Evolutionary conservation across 2,797 vertebrate species (phyloP), one percentile per base, ranked within the genome.

Genomic region (Crocodylus rhombifer): DNA sequence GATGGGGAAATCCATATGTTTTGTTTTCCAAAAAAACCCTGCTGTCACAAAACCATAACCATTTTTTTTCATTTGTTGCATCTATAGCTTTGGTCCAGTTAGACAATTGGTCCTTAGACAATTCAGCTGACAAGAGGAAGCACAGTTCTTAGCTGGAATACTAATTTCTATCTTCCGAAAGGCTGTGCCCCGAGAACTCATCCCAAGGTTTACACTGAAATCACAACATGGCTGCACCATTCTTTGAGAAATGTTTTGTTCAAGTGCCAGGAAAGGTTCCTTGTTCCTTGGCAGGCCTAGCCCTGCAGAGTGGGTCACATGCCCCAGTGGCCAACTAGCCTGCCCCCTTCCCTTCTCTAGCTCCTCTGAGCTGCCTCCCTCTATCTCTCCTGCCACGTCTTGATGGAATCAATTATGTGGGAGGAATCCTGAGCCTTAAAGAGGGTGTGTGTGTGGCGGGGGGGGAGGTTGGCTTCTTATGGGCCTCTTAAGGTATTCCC

Each of bases 91-190:
- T 93, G 76, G 87, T 93, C 81, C 85, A 86, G 0, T 96, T 96
- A 36, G 33, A 36, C 33, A 36, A 36, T 36, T 36, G 33, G 33
- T 36, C 33, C 74, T 93, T 80, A 57, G n/a, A 64, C 23, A 18
- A 92, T 80, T 90, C 92, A 78, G 80, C 17, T 86, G 91, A 26
- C 91, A 95, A 96, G 92, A 95, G 93, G 96, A 93, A 92, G 75
- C 71, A 51, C 51, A 83, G 33, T 57, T 93, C 83, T 80, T 91
- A 96, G 90, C 95, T 94, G 91, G 83, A 71, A 92, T 82, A 91
- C 92, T 56, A 78, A 65, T 79, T 95, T 21, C 83, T 75, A 69
- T 92, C 15, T 81, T 85, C 73, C 55, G n/a, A 0, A 23, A 91
- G 85, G 82, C 88, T 82, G 84, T 58, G 57, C 33, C 4, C 26